These are phyloP conservation scores for Eclectus roratus DNA, from an alignment of 2,113 vertebrate genomes.

Conservation along the genomic window DNA sequence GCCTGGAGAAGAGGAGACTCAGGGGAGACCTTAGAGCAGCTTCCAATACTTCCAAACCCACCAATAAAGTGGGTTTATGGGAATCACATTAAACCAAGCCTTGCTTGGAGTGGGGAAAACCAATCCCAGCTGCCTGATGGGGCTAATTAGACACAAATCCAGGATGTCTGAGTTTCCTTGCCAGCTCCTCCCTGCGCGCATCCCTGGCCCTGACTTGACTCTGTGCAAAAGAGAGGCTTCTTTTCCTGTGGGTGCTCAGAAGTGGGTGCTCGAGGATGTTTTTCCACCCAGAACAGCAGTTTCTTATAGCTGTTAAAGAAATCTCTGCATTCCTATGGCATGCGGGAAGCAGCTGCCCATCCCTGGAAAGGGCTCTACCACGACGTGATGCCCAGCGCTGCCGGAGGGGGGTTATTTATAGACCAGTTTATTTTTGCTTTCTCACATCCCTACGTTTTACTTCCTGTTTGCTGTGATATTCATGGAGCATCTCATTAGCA, in stretches of 20 bases:
- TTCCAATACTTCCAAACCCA: neutral
- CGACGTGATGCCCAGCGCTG: neutral
- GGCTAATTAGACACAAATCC: neutral
- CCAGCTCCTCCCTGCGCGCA: fast-evolving
- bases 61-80: neutral
- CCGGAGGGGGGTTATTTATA: conserved; percentile 52
- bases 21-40: neutral
- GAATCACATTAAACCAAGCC: neutral
- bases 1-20: neutral
- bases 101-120: neutral
- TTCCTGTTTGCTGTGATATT: conserved; percentile 34
- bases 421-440: conserved; percentile 21
- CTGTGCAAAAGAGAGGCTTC: neutral
- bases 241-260: neutral
- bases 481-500: neutral
- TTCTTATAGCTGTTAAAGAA: neutral
- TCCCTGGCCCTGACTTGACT: fast-evolving
- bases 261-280: neutral
- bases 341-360: neutral
- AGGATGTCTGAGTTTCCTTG: neutral
- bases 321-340: neutral
- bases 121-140: neutral
- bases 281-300: neutral
- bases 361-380: conserved; percentile 39
- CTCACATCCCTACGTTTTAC: conserved; percentile 3